Evolutionary conservation across 2,888 invertebrate genomes (phyloP), one percentile per base, ranked within the genome.

Genomic region (Liodrosophila aerea): DNA sequence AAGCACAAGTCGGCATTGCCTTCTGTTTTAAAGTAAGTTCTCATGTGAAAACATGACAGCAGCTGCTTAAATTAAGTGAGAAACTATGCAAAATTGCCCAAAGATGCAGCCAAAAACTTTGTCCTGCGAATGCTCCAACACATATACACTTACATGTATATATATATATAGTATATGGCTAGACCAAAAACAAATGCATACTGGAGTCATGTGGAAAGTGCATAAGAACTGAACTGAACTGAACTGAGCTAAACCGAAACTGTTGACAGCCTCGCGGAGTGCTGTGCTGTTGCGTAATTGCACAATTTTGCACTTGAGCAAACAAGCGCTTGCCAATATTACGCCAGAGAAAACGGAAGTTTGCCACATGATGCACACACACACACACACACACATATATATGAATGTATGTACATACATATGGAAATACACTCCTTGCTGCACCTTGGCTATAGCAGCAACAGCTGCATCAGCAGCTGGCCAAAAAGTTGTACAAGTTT

Each of bases 301-400:
- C 56, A 76, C 71, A 85, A 72, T 83, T 81, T 83, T 83, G 72
- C 72, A 80, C 67, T 83, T 73, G 73, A 76, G 73, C 66, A 80
- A 80, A 80, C 68, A 68, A 69, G 64, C 61, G 59, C 67, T 64
- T 65, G 76, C 63, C 76, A 80, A 82, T 82, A 62, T 70, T 37
- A 18, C 40, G 44, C 50, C 13, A 13, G 36, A 22, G 52, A 45
- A 43, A 33, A 45, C 36, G 27, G 16, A 62, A 62, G 46, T 57
- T 60, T 44, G 29, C 43, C 15, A 13, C 13, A 37, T 16, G 18
- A 13, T 16, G 12, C 58, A 31, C 43, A 27, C 51, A 71, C 47
- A 40, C 34, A 5, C 34, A 7, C 31, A 33, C 2, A 33, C 1
- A 2, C 31, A 33, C 31, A 33, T 11, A 18, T 29, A 4, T 34